These are phyloP conservation scores for Morone chrysops DNA, from an alignment of 2,113 vertebrate genomes.

Conservation along the genomic window DNA sequence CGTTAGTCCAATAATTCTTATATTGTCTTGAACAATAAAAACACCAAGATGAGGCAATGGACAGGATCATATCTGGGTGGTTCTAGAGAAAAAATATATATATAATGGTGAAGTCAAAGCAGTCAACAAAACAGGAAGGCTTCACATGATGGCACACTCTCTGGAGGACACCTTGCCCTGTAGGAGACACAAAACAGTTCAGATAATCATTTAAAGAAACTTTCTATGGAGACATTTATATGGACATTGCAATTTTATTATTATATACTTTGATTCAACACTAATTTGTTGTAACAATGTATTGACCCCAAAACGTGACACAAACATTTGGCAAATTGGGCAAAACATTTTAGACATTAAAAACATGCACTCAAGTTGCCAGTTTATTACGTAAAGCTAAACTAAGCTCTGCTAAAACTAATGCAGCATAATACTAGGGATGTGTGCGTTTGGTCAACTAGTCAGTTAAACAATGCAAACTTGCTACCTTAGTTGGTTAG, in stretches of 20 bases:
- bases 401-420: no score
- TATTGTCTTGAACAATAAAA: constrained; percentile 57
- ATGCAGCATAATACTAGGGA: no score
- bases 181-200: background rate
- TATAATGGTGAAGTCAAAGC: constrained; percentile 56
- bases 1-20: constrained; percentile 62
- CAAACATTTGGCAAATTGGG: no score
- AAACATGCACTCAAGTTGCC: no score
- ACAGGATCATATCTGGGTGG: constrained; percentile 88
- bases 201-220: background rate
- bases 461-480: no score
- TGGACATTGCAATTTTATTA: no score
- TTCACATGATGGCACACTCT: constrained; percentile 95
- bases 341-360: no score
- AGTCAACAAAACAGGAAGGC: constrained; percentile 10
- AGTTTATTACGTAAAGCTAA: no score
- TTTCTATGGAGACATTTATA: background rate
- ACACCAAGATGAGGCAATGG: constrained; percentile 67
- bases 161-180: constrained; percentile 91
- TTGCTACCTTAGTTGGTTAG: no score
- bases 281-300: no score
- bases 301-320: no score
- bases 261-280: background rate
- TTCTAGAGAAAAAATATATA: constrained; percentile 78
- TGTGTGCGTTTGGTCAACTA: no score